Conservation (phyloP, 2,797 vertebrate genomes). For the Epinephelus malabaricus region DNA sequence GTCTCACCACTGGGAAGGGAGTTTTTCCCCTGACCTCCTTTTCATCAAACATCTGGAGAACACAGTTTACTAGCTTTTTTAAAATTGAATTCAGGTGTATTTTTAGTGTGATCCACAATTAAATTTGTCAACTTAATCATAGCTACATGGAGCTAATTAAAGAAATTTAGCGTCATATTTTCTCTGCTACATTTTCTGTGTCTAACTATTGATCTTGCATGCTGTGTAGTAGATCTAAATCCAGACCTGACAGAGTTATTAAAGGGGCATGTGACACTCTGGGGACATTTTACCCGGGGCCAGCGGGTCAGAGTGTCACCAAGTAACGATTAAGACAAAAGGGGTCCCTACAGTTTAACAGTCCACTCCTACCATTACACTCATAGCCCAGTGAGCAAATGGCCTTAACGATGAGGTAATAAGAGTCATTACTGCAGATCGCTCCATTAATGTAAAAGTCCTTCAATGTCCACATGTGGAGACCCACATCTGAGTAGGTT, state of each 20-base stretch:
- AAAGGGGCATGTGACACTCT: slow-evolving; percentile 69
- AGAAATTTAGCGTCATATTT: slow-evolving; percentile 39
- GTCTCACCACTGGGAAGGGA: neutral
- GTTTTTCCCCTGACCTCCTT: slow-evolving; percentile 26
- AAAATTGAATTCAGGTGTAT: slow-evolving; percentile 12
- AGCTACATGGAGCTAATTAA: slow-evolving; percentile 25
- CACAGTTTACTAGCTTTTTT: slow-evolving; percentile 10
- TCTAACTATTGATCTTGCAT: slow-evolving; percentile 69
- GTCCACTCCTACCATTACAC: slow-evolving; percentile 81
- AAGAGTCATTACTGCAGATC: slow-evolving; percentile 81
- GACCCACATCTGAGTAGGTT: slow-evolving; percentile 34
- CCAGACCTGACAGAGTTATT: slow-evolving; percentile 71
- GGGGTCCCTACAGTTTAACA: slow-evolving; percentile 83
- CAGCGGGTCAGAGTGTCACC: slow-evolving; percentile 79
- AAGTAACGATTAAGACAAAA: slow-evolving; percentile 84
- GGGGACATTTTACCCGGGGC: slow-evolving; percentile 80
- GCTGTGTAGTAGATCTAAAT: slow-evolving; percentile 54
- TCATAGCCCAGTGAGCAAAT: slow-evolving; percentile 79
- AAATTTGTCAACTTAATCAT: slow-evolving; percentile 13
- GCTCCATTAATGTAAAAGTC: slow-evolving; percentile 79
- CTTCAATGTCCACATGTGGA: slow-evolving; percentile 69
- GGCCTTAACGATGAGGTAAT: slow-evolving; percentile 84
- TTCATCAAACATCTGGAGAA: slow-evolving; percentile 7
- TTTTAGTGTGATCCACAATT: slow-evolving; percentile 10
- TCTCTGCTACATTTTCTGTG: slow-evolving; percentile 36